Evolutionary conservation across 2,113 vertebrate species (phyloP).

Genomic region (Peromyscus maniculatus): DNA sequence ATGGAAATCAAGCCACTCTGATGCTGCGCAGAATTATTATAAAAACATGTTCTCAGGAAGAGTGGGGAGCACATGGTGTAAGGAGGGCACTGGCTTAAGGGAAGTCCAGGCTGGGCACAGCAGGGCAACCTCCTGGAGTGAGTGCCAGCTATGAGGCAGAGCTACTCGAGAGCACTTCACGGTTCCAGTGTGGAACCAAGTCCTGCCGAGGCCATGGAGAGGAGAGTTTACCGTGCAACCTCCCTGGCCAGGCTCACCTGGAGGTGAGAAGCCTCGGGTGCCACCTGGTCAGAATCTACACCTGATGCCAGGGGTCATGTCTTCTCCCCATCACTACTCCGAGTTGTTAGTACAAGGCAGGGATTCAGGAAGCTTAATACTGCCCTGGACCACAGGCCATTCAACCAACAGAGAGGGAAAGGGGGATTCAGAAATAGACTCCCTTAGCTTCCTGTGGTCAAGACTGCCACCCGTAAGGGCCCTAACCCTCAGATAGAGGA

Average conservation of each 20-base stretch:
- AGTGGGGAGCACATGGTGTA: not conserved
- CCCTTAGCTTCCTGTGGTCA: too few species aligned
- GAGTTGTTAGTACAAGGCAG: not conserved
- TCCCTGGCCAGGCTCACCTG: too few species aligned
- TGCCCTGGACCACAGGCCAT: not conserved
- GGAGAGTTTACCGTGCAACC: accelerated
- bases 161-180: not conserved
- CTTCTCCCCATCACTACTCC: not conserved
- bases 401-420: too few species aligned
- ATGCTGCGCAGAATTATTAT: not conserved
- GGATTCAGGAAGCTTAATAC: not conserved
- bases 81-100: not conserved
- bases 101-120: not conserved
- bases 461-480: not conserved
- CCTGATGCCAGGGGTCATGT: not conserved
- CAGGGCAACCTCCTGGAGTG: not conserved
- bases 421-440: not conserved
- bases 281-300: not conserved
- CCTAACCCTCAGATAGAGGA: not conserved
- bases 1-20: not conserved
- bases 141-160: not conserved
- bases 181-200: not conserved
- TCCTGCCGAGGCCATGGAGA: not conserved
- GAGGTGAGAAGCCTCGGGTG: not conserved
- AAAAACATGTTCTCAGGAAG: not conserved